Evolutionary conservation across 2,888 invertebrate genomes (phyloP).

Genomic region (Ornithoptera priamus): DNA sequence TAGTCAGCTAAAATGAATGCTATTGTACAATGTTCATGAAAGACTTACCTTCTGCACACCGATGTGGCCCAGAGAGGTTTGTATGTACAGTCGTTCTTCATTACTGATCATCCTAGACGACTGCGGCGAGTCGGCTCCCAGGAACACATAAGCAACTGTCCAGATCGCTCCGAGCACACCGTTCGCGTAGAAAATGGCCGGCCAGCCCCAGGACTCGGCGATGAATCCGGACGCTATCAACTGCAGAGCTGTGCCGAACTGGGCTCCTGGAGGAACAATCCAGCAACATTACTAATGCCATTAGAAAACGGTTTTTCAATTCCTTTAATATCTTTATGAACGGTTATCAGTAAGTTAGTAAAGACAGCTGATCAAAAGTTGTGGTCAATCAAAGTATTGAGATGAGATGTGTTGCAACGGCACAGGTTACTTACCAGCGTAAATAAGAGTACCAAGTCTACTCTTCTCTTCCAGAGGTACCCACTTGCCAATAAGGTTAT

Average conservation of each 20-base stretch:
- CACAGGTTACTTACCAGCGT: conserved; percentile 47
- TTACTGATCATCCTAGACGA: conserved; percentile 78
- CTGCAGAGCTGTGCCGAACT: conserved; percentile 81
- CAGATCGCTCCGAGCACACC: conserved; percentile 78
- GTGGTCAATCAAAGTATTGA: too few species aligned
- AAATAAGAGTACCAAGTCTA: conserved; percentile 62
- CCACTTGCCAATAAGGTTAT: conserved; percentile 87
- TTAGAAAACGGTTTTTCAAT: too few species aligned
- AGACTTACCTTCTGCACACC: conserved; percentile 51
- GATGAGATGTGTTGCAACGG: too few species aligned
- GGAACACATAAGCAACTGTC: conserved; percentile 76
- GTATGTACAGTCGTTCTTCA: conserved; percentile 84
- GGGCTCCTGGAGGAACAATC: conserved; percentile 60
- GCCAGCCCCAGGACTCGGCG: conserved; percentile 80
- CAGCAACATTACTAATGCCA: too few species aligned
- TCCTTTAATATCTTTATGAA: too few species aligned
- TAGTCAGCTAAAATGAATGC: too few species aligned
- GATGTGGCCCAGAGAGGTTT: conserved; percentile 67
- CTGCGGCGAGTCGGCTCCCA: conserved; percentile 84
- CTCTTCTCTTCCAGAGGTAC: conserved; percentile 79
- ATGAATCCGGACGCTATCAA: conserved; percentile 72
- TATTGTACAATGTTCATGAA: not conserved
- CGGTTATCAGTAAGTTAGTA: too few species aligned
- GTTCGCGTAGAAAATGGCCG: conserved; percentile 83
- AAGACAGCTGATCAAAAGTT: too few species aligned